Evolutionary conservation across 2,113 vertebrate genomes (phyloP).

Genomic region (Rhineura floridana): DNA sequence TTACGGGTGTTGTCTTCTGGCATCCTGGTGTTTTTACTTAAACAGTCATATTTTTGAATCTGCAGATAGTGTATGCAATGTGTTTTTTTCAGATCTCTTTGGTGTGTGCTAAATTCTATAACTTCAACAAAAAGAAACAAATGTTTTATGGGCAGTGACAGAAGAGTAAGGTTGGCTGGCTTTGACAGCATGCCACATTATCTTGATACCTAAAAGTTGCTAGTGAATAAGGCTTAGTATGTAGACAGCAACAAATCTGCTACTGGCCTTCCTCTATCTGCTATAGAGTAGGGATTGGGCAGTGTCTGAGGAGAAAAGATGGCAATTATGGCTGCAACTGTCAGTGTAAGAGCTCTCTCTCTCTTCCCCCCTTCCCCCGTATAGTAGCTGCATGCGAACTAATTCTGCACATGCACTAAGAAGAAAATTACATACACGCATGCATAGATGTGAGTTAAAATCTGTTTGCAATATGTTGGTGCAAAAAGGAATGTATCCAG

Average conservation of each 20-base stretch:
- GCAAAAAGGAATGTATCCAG: background rate
- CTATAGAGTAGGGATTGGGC: background rate
- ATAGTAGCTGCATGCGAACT: background rate
- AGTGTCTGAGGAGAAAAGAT: background rate
- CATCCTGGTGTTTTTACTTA: background rate
- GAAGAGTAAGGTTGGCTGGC: background rate
- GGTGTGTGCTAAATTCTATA: background rate
- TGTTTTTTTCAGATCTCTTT: background rate
- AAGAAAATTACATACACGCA: background rate
- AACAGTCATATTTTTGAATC: background rate
- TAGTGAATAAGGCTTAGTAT: background rate
- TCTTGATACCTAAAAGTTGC: background rate
- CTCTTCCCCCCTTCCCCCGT: too few species aligned
- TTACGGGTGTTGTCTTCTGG: background rate
- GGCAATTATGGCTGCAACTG: background rate
- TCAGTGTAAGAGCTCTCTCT: background rate
- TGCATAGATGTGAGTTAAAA: background rate
- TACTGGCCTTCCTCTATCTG: background rate
- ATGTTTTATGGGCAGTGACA: background rate
- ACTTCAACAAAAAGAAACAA: background rate
- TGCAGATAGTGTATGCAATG: background rate
- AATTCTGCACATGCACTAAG: background rate
- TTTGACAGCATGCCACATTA: background rate
- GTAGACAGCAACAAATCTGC: background rate
- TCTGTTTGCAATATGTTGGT: background rate